Conservation (phyloP, 2,797 vertebrate genomes). For the Falco columbarius region DNA sequence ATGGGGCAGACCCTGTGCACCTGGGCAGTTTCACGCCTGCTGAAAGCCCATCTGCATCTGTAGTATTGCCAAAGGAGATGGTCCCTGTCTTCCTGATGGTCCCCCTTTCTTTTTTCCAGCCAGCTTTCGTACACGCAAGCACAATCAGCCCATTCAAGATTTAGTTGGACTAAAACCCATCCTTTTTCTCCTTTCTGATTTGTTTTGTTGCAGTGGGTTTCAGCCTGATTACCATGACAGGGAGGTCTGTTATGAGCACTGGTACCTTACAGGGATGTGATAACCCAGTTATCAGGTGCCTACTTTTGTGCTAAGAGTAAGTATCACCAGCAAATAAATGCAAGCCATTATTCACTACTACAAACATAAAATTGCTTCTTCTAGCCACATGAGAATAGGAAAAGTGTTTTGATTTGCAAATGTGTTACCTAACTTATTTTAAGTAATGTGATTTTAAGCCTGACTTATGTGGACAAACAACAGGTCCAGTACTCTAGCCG, state of each 20-base stretch:
- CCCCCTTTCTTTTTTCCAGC: neutral
- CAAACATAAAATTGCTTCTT: neutral
- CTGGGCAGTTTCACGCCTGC: neutral
- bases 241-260: neutral
- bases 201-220: neutral
- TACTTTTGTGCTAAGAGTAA: neutral
- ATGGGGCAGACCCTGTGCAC: neutral
- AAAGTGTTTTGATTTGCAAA: slow-evolving; percentile 18
- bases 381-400: neutral
- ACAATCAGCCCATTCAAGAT: neutral
- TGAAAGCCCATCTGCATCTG: neutral
- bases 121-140: neutral
- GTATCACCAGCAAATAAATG: neutral
- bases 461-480: neutral
- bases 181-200: neutral
- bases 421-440: neutral
- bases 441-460: slow-evolving; percentile 21
- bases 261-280: neutral
- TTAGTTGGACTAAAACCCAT: neutral
- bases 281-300: neutral
- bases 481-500: neutral
- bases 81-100: accelerated
- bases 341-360: neutral
- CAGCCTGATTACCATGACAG: neutral
- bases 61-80: neutral